Evolutionary conservation across 2,888 invertebrate genomes (phyloP), one percentile per base, ranked within the genome.

Genomic region (Apotomis turbidana): DNA sequence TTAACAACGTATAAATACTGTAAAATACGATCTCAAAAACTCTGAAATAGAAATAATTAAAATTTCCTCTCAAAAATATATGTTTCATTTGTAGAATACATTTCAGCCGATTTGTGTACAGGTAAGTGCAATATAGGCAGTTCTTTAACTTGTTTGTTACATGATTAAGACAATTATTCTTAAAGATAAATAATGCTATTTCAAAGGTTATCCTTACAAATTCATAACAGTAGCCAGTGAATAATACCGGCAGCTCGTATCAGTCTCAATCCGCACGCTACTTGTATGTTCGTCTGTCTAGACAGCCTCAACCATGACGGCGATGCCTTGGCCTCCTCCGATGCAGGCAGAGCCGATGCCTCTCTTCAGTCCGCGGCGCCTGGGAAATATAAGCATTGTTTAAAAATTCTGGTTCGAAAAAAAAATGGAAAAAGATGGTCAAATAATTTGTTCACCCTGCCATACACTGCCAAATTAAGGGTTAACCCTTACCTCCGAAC

Each of bases 301-400:
- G 75, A 96, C 90, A 49, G 95, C 88, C 90, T 99, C 99, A 59
- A 99, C 85, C 85, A 99, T 94, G 12, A 99, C 82, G 2, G 99
- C 98, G 83, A 99, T 99, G 74, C 99, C 99, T 92, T 99, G 99
- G 3, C 99, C 99, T 59, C 99, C 99, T 44, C 99, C 99, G 90
- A 99, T 99, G 88, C 99, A 99, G 0, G 99, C 99, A 0, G 99
- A 97, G 9, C 99, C 99, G 85, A 99, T 96, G 49, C 96, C 99
- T 74, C 96, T 95, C 88, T 98, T 98, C 41, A 96, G 95, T 61
- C 96, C 96, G 76, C 96, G 96, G 76, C 98, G 96, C 90, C 98
- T 98, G 86, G 13, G 89, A 91, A 75, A 75, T 71, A 79, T 73
- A 12, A 49, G 9, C 3, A 10, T 49, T 49, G 9, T n/a, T n/a